Evolutionary conservation across 2,888 invertebrate species (phyloP), one percentile per base, ranked within the genome.

Genomic region (Trichogramma dendrolimi): DNA sequence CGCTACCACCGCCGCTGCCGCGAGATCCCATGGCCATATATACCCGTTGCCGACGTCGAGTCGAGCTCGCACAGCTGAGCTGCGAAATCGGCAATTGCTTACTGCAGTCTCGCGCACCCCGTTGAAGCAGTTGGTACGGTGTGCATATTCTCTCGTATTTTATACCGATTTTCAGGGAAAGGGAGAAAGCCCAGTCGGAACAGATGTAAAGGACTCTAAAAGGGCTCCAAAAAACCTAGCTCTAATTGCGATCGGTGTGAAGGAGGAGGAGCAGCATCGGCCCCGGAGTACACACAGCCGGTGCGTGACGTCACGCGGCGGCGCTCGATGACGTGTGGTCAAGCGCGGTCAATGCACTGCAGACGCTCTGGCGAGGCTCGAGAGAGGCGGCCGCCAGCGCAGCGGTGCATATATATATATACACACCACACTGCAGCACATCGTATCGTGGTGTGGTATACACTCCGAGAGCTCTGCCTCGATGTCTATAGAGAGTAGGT

Each of bases 291-390:
- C 67, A 68, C 65, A 65, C 61, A 61, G 60, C 62, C 67, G 61
- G 67, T 27, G 27, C 65, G 71, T 78, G 78, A 78, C 78, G 78
- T 79, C 78, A 78, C 73, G 75, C 73, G 27, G 27, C 27, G 27
- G 27, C 27, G 73, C 75, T 75, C 73, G 78, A 78, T 79, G 78
- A 79, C 78, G 78, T 75, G 77, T 79, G 78, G 78, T 79, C 78
- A 79, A 76, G 76, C 73, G 77, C 78, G 78, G 78, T 78, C 78
- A 78, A 78, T 78, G 79, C 79, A 78, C 79, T 76, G 73, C 68
- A 69, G 70, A 27, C 27, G 27, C 27, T 27, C 71, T 70, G 70
- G 71, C 68, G 63, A 54, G 8, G 38, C 8, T 42, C 14, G n/a
- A 40, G 42, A 42, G 10, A 40, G 40, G 14, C 8, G 41, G 42